These are phyloP conservation scores for Trochalopteron elliotii DNA, from an alignment of 2,113 vertebrate species.

Conservation along the genomic window DNA sequence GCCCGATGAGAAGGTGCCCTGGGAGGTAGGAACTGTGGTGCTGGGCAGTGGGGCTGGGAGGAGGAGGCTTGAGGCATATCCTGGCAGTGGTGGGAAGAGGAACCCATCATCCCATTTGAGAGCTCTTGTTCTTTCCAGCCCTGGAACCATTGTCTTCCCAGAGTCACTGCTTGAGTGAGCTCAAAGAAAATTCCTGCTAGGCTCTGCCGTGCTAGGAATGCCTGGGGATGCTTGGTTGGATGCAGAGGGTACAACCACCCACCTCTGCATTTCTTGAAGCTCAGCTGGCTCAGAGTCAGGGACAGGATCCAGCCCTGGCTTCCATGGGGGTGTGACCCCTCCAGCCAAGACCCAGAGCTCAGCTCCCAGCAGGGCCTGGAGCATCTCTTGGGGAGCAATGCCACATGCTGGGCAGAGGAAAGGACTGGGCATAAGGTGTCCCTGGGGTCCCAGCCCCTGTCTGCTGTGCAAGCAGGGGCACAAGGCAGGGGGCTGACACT, in stretches of 20 bases:
- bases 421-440: not conserved
- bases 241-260: not conserved
- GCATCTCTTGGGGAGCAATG: too few species aligned
- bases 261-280: not conserved
- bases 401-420: not conserved
- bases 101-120: not conserved
- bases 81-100: not conserved
- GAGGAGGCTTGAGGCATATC: not conserved
- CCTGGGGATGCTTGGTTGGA: not conserved
- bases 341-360: accelerated
- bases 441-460: accelerated
- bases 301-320: not conserved
- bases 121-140: not conserved
- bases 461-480: not conserved
- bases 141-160: not conserved
- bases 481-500: accelerated
- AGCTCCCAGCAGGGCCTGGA: not conserved
- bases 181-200: not conserved
- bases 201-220: not conserved
- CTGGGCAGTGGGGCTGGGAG: not conserved
- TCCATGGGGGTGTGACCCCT: not conserved
- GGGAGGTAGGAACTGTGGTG: slow-evolving; percentile 81
- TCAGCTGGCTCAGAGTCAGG: not conserved
- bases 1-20: slow-evolving; percentile 93
- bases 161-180: not conserved